Evolutionary conservation across 2,888 invertebrate genomes (phyloP).

Genomic region (Torymus tubicola): DNA sequence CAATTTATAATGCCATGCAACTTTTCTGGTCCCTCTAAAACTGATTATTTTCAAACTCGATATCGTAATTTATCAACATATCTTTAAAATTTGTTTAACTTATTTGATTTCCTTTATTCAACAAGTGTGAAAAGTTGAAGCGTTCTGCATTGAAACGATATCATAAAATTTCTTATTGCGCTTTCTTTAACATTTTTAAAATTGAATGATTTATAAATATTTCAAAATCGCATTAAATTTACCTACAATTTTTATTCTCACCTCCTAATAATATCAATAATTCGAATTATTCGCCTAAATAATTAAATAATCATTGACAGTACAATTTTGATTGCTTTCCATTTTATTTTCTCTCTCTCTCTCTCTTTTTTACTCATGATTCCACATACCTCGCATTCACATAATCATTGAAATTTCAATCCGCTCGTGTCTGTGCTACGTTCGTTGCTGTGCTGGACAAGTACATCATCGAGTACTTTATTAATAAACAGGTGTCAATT

Average conservation of each 20-base stretch:
- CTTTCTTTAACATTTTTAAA: slow-evolving; percentile 11
- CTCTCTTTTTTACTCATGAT: background rate
- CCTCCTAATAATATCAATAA: slow-evolving; percentile 4
- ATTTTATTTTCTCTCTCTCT: background rate
- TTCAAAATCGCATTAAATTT: slow-evolving; percentile 16
- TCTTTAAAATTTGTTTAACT: slow-evolving; percentile 12
- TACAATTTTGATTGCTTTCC: slow-evolving; percentile 48
- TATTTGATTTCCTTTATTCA: slow-evolving; percentile 22
- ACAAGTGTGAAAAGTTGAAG: slow-evolving; percentile 23
- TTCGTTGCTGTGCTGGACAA: slow-evolving; percentile 40
- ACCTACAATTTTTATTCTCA: slow-evolving; percentile 14
- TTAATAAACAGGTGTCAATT: slow-evolving; percentile 35
- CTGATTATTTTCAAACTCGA: slow-evolving; percentile 39
- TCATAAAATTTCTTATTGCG: slow-evolving; percentile 12
- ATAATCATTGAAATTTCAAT: slow-evolving; percentile 18
- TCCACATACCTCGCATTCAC: background rate
- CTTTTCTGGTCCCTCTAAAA: slow-evolving; percentile 53
- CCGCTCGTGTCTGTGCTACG: slow-evolving; percentile 31
- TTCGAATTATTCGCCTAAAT: slow-evolving; percentile 30
- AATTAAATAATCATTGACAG: slow-evolving; percentile 18
- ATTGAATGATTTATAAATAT: slow-evolving; percentile 24
- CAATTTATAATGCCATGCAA: slow-evolving; percentile 32
- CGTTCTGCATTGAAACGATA: slow-evolving; percentile 38
- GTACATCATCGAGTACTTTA: slow-evolving; percentile 40
- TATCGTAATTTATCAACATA: slow-evolving; percentile 6